Evolutionary conservation across 35 echinoderm and acorn worm species (phyloP), one percentile per base, ranked within the genome.

Genomic region (Apostichopus parvimensis): DNA sequence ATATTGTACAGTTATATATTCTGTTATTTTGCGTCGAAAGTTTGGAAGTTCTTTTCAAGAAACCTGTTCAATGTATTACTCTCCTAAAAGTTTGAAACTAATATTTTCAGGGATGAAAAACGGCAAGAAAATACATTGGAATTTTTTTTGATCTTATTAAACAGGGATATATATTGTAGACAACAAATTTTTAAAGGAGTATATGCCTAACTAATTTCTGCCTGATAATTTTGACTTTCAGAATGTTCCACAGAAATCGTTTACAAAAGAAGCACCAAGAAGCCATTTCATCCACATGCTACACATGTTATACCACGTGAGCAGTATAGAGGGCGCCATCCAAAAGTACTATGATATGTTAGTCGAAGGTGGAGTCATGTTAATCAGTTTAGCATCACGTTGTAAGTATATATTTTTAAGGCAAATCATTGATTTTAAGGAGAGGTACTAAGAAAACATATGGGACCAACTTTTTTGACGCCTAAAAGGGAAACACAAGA

Each of bases 281-380:
- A 21, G 59, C 60, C 95, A 96, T 78, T 73, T 96, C 14, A 84
- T 94, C 28, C 95, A 96, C 62, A 96, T 96, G 95, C 65, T 96
- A 55, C 95, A 96, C 83, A 96, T 96, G 95, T 68, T 96, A 54
- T 96, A 96, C 58, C 95, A 96, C 78, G 95, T 94, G 53, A 91
- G 85, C 73, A 93, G 93, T 77, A 89, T 96, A 68, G 95, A 92
- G 78, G 72, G 54, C 25, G 91, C 90, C 82, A 83, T 96, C 23
- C 59, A 25, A 21, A 96, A 94, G 22, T 96, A 96, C 55, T 94
- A 89, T 64, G 53, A 89, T 45, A 72, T 57, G 9, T 87, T 96
- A 54, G 76, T 57, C 15, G 93, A 92, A 61, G 93, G 90, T 4
- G 95, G 95, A 9, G 73, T 94, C 2, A 57, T 96, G 60, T 79